Conservation (phyloP, 1,140 invertebrate genomes). For the Brachionus rubens region DNA sequence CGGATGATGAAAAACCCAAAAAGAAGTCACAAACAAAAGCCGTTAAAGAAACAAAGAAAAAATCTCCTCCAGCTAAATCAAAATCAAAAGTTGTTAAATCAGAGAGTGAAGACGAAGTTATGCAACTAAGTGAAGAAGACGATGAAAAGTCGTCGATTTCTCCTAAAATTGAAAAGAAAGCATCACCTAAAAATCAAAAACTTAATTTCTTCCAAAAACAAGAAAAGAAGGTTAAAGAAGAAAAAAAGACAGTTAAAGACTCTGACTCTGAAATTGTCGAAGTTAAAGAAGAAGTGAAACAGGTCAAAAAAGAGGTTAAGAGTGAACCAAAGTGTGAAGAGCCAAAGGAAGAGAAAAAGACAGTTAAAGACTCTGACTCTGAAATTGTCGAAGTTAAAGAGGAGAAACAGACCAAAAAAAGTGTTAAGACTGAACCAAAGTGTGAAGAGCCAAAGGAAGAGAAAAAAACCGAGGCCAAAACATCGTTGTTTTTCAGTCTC, state of each 20-base stretch:
- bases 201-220: slow-evolving; percentile 9
- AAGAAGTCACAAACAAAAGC: neutral
- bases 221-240: neutral
- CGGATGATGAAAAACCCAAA: neutral
- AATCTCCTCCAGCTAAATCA: neutral
- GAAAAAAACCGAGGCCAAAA: slow-evolving; percentile 14
- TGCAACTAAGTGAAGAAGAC: slow-evolving; percentile 26
- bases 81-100: slow-evolving; percentile 19
- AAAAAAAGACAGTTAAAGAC: too few relatives aligned
- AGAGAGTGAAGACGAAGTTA: slow-evolving; percentile 13
- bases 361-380: neutral
- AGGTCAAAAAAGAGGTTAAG: neutral
- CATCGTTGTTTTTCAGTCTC: slow-evolving; percentile 24
- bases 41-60: neutral
- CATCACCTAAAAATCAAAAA: neutral
- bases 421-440: neutral
- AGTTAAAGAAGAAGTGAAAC: neutral
- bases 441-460: neutral
- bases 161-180: too few relatives aligned
- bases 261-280: neutral
- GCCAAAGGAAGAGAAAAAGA: neutral
- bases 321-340: neutral
- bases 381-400: neutral
- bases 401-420: neutral
- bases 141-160: too few relatives aligned